Evolutionary conservation across 1,140 invertebrate species (phyloP).

Genomic region (Cepaea nemoralis): DNA sequence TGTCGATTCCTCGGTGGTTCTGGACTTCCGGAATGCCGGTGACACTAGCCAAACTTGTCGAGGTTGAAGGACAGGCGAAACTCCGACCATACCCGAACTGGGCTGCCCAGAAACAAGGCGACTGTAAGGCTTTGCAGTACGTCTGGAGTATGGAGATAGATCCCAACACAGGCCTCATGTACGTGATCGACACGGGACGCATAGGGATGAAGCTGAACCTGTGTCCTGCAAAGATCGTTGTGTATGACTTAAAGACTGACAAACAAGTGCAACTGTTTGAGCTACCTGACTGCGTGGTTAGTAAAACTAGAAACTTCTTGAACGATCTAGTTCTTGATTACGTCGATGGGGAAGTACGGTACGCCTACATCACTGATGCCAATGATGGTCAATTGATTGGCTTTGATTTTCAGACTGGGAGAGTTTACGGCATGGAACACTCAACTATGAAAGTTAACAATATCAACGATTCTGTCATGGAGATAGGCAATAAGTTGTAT

Average conservation of each 20-base stretch:
- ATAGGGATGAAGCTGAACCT: slow-evolving; percentile 17
- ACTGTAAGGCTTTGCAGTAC: slow-evolving; percentile 47
- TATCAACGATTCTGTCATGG: background rate
- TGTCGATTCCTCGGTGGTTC: slow-evolving; percentile 53
- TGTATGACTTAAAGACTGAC: slow-evolving; percentile 53
- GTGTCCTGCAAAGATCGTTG: slow-evolving; percentile 57
- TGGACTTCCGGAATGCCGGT: slow-evolving; percentile 47
- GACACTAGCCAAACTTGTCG: background rate
- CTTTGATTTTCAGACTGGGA: slow-evolving; percentile 45
- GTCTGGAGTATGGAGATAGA: slow-evolving; percentile 60
- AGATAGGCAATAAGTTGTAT: background rate
- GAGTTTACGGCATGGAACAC: slow-evolving; percentile 46
- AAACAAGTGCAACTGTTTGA: slow-evolving; percentile 42
- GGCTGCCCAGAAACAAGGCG: background rate
- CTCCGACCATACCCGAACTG: slow-evolving; percentile 51
- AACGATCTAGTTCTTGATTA: slow-evolving; percentile 47
- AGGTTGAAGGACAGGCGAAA: background rate
- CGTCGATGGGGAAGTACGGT: slow-evolving; percentile 23
- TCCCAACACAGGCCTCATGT: slow-evolving; percentile 58
- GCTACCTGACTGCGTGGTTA: slow-evolving; percentile 46
- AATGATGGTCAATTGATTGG: slow-evolving; percentile 49
- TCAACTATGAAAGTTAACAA: slow-evolving; percentile 16
- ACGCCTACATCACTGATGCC: slow-evolving; percentile 58
- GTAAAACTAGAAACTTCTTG: slow-evolving; percentile 46
- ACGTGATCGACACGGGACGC: slow-evolving; percentile 56